phyloP scores from a whole-genome alignment of 2,113 vertebrate genomes.

The Asarcornis scutulata region DNA sequence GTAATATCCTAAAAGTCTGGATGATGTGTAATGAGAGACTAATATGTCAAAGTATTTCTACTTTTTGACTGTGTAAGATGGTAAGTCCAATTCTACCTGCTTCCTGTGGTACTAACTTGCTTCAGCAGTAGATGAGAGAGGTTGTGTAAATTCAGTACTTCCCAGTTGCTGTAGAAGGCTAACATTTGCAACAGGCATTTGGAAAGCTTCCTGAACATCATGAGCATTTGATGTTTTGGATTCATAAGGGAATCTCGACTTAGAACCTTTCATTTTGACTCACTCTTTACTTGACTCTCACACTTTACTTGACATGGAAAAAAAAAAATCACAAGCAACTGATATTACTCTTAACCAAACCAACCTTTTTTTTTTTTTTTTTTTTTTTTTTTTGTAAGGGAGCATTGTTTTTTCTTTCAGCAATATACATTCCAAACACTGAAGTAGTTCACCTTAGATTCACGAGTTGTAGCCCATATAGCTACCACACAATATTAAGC shows the following conservation, averaged over 20 bases:
- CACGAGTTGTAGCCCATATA: neutral
- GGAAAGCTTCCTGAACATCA: neutral
- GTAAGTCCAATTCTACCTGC: neutral
- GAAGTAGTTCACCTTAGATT: neutral
- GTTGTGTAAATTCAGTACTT: neutral
- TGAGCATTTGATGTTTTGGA: neutral
- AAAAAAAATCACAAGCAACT: neutral
- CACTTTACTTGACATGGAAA: neutral
- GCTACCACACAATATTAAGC: neutral
- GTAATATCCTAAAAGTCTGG: neutral
- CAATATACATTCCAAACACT: neutral
- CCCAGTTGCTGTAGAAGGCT: neutral
- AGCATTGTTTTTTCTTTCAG: neutral
- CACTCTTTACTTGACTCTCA: neutral
- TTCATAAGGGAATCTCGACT: neutral
- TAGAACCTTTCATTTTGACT: neutral
- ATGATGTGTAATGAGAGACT: neutral
- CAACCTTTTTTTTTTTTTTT: neutral
- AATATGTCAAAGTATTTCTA: neutral
- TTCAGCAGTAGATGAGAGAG: rapidly evolving
- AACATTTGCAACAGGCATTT: neutral
- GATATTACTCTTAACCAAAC: neutral
- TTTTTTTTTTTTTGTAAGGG: neutral
- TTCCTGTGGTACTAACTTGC: neutral
- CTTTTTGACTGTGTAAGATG: neutral